phyloP scores from a whole-genome alignment of 92 coral and sea anemone genomes.

The Paramuricea clavata region DNA sequence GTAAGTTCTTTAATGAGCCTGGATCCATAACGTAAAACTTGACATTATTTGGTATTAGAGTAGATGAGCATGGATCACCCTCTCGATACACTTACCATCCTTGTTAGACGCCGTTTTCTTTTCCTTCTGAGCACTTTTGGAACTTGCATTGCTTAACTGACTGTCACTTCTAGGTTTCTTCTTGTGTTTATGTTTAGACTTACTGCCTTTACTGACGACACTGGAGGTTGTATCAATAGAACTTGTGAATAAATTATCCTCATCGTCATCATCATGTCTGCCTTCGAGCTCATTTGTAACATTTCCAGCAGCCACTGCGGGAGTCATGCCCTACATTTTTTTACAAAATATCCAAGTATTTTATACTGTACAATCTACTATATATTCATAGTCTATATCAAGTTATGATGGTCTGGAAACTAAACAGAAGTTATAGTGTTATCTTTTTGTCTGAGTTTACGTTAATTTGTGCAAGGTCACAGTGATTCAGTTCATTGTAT shows the following conservation, averaged over 20 bases:
- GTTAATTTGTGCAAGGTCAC: too few species aligned
- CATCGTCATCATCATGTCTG: constrained; percentile 15
- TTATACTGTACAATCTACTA: too few species aligned
- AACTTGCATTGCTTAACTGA: constrained; percentile 20
- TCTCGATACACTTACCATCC: constrained; percentile 66
- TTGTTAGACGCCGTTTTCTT: constrained; percentile 76
- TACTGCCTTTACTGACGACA: constrained; percentile 1
- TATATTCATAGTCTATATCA: too few species aligned
- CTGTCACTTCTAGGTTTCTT: constrained; percentile 35
- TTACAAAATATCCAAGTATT: too few species aligned
- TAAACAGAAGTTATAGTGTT: too few species aligned
- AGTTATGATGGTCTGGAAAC: too few species aligned
- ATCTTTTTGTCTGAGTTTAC: too few species aligned
- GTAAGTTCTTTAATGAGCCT: too few species aligned
- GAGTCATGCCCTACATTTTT: background rate
- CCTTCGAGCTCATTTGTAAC: background rate
- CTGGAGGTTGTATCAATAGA: constrained; percentile 36
- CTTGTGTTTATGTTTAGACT: constrained; percentile 34
- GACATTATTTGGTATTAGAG: too few species aligned
- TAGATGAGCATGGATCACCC: too few species aligned
- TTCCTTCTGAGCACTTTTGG: constrained; percentile 46
- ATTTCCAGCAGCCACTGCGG: background rate
- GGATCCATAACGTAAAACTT: too few species aligned
- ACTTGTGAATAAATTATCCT: constrained; percentile 25
- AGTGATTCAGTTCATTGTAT: too few species aligned